A percentile compares a stretch with the other conserved stretches of the same genome.
These are phyloP conservation scores for Antitype chi DNA, from an alignment of 2,888 invertebrate genomes.

Conservation along the genomic window DNA sequence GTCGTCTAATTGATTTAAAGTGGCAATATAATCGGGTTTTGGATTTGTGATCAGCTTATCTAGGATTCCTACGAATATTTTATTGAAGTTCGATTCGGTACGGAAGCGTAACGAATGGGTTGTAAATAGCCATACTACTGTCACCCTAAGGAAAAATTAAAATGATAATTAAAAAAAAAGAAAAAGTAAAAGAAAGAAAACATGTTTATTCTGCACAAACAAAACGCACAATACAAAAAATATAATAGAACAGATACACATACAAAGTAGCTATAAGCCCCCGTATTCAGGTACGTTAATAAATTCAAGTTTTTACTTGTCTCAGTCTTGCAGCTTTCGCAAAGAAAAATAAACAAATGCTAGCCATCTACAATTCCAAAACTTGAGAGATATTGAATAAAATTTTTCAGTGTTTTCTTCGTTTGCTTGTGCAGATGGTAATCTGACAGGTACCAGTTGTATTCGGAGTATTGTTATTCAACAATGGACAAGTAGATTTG, in stretches of 20 bases:
- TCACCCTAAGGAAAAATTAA: neutral
- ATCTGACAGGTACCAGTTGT: neutral
- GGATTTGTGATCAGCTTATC: too few species aligned
- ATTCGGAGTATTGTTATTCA: constrained; percentile 16
- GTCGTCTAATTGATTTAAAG: too few species aligned
- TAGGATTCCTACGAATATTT: too few species aligned
- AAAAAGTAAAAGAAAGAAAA: too few species aligned
- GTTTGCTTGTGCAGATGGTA: constrained; percentile 25
- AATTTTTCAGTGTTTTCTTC: constrained; percentile 10
- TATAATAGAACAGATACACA: too few species aligned
- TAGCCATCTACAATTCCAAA: constrained; percentile 36
- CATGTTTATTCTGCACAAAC: too few species aligned
- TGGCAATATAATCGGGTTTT: too few species aligned
- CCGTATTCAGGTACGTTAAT: too few species aligned
- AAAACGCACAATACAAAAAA: too few species aligned
- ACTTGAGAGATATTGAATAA: constrained; percentile 26
- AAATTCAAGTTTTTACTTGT: constrained; percentile 3
- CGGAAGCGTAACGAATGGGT: too few species aligned
- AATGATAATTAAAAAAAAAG: neutral
- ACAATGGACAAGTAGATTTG: constrained; percentile 6
- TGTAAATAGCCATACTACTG: neutral
- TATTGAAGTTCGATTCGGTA: too few species aligned
- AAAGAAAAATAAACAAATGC: constrained; percentile 5
- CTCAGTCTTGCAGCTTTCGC: neutral
- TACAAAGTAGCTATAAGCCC: too few species aligned